Evolutionary conservation across 2,113 vertebrate genomes (phyloP).

Genomic region (Pseudorectes ferrugineus): DNA sequence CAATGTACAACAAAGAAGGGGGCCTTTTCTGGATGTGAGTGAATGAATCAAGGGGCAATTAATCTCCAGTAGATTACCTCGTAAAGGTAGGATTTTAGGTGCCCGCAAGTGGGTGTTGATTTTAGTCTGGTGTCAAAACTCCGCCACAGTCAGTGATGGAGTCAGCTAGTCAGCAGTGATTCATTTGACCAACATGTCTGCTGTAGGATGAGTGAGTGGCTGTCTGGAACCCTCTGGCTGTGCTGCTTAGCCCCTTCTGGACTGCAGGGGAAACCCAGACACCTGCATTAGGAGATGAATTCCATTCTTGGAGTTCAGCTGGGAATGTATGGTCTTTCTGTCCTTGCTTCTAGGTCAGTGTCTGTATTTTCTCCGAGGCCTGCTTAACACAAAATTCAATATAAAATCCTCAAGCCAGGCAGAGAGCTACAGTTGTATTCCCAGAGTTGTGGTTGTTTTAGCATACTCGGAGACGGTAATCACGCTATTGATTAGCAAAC

Average conservation of each 20-base stretch:
- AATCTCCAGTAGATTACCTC: not conserved
- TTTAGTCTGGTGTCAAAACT: not conserved
- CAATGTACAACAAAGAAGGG: not conserved
- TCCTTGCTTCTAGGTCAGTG: not conserved
- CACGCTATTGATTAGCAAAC: rapidly evolving
- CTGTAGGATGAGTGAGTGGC: not conserved
- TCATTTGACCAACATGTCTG: not conserved
- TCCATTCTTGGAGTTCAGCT: not conserved
- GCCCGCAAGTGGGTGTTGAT: not conserved
- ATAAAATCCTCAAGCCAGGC: not conserved
- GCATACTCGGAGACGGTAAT: rapidly evolving
- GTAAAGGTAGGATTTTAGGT: not conserved
- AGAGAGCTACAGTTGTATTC: not conserved
- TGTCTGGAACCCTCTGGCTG: not conserved
- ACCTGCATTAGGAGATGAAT: not conserved
- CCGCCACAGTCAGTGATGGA: not conserved
- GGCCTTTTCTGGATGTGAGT: not conserved
- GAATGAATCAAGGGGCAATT: not conserved
- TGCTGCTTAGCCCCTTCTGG: not conserved
- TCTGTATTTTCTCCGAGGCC: not conserved
- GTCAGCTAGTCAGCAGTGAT: not conserved
- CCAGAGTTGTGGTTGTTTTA: not conserved
- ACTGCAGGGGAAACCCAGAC: not conserved
- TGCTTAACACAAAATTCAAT: not conserved
- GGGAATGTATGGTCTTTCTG: not conserved